phyloP scores from a whole-genome alignment of 2,888 invertebrate genomes.

The Caenorhabditis doughertyi region DNA sequence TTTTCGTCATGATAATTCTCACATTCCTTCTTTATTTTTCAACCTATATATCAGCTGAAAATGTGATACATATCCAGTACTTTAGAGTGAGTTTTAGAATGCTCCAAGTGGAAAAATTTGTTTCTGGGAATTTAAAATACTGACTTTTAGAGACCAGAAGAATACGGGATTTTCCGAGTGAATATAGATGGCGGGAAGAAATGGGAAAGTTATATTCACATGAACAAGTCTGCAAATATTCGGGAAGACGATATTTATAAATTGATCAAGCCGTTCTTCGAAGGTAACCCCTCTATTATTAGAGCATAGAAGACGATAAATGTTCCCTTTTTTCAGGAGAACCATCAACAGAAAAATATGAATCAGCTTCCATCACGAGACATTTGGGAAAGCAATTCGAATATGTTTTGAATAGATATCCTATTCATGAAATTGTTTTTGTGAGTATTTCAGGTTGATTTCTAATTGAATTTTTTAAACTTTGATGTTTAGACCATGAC shows the following conservation, averaged over 20 bases:
- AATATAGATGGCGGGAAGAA: constrained; percentile 25
- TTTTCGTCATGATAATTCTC: constrained; percentile 18
- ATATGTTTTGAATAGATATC: constrained; percentile 35
- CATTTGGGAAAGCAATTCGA: constrained; percentile 56
- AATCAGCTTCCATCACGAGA: constrained; percentile 58
- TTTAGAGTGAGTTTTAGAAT: constrained; percentile 48
- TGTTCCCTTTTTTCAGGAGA: constrained; percentile 28
- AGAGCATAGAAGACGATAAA: neutral
- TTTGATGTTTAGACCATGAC: neutral
- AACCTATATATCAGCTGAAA: neutral
- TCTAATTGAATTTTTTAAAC: too few species aligned
- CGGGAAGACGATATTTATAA: constrained; percentile 58
- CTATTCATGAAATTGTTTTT: constrained; percentile 45
- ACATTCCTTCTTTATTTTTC: constrained; percentile 38
- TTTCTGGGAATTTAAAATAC: neutral
- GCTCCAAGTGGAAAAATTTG: too few species aligned
- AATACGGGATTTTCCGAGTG: constrained; percentile 51
- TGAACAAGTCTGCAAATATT: constrained; percentile 50
- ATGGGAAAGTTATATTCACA: constrained; percentile 58
- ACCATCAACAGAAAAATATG: constrained; percentile 32
- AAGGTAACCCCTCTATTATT: constrained; percentile 2
- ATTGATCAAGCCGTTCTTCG: constrained; percentile 54
- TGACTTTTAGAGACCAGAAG: constrained; percentile 51
- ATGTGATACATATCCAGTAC: constrained; percentile 52
- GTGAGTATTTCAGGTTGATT: constrained; percentile 44